Conservation (phyloP, 1,140 invertebrate genomes). For the Berghia stephanieae region DNA sequence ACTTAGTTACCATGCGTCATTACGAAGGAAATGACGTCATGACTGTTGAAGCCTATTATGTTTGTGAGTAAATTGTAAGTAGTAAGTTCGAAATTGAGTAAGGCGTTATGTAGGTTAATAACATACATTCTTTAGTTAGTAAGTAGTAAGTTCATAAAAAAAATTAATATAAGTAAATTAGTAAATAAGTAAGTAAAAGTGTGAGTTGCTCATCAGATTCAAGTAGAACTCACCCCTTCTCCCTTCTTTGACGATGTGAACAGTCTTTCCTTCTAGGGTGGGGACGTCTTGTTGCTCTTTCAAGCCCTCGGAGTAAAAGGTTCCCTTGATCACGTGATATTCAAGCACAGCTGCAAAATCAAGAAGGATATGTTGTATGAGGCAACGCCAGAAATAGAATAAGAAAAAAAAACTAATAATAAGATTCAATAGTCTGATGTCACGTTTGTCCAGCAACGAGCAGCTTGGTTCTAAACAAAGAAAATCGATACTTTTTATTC, state of each 20-base stretch:
- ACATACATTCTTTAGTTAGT: neutral
- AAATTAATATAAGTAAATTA: neutral
- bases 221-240: neutral
- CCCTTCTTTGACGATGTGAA: neutral
- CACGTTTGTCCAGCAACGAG: no score
- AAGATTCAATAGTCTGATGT: no score
- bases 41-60: no score
- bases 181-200: neutral
- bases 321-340: conserved; percentile 39
- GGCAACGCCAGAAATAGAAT: no score
- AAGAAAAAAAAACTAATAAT: no score
- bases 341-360: conserved; percentile 39
- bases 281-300: neutral
- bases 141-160: neutral
- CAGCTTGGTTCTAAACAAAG: no score
- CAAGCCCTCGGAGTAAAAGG: conserved; percentile 37
- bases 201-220: neutral
- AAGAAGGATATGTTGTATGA: no score
- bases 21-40: no score
- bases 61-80: no score
- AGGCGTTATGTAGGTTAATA: neutral
- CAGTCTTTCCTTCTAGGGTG: neutral
- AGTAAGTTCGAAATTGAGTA: neutral
- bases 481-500: no score
- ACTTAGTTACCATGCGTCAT: no score